Evolutionary conservation across 2,888 invertebrate species (phyloP), one percentile per base, ranked within the genome.

Genomic region (Icerya purchasi): DNA sequence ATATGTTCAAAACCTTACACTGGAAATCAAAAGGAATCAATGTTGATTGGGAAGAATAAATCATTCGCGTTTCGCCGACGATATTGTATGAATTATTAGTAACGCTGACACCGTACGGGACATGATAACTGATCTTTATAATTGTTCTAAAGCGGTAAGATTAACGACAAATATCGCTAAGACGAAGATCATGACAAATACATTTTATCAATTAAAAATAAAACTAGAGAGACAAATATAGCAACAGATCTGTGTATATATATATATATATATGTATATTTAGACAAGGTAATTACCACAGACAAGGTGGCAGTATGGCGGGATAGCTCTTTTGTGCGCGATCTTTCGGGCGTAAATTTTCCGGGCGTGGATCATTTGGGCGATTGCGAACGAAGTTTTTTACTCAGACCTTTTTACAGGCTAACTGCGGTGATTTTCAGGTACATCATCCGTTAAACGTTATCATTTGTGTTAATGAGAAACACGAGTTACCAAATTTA

Each of bases 11-110:
- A 14, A 36, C 5, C 36, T 36, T 36, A 14, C 14, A 5, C 14
- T 14, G 36, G 5, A 14, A 36, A 14, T 36, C 36, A 8, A 36
- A 36, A 36, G 36, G 36, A 8, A 14, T 36, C 5, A 14, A 36
- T 36, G 14, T 36, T 36, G 36, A 36, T 36, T 5, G 52, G n/a
- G n/a, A 52, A 52, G 20, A 19, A 19, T 52, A 5, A 52, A 52
- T 20, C n/a, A 52, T 52, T 52, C n/a, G 52, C n/a, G 52, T 19
- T 52, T 52, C n/a, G 52, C 52, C 52, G 52, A 52, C 52, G 52
- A 52, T n/a, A 52, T 52, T 52, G 52, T 52, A n/a, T 52, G 5
- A 52, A 20, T 52, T 19, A n/a, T n/a, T 19, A 52, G n/a, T 52
- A 52, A 52, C n/a, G 19, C n/a, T 19, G 52, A n/a, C 8, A 20